Percentiles rank a stretch among this genome's conserved stretches.
These are phyloP conservation scores for Trigoniulus corallinus DNA, from an alignment of 1,140 invertebrate genomes.

Conservation along the genomic window DNA sequence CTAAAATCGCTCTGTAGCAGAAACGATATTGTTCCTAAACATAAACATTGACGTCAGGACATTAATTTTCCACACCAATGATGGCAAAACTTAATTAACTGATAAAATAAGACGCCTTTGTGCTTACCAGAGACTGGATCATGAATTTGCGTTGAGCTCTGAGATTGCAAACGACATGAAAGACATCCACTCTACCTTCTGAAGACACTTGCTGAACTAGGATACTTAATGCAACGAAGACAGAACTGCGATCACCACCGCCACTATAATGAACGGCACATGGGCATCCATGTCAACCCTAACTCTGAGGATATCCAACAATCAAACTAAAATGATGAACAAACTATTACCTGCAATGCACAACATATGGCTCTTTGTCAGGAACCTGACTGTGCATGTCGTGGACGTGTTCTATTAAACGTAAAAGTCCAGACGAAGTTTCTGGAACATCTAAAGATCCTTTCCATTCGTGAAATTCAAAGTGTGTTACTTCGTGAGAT, in stretches of 20 bases:
- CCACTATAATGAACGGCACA: slow-evolving; percentile 26
- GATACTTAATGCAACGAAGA: slow-evolving; percentile 72
- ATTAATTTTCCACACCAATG: neutral
- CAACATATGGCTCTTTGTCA: slow-evolving; percentile 41
- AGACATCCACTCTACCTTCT: slow-evolving; percentile 69
- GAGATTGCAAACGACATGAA: slow-evolving; percentile 61
- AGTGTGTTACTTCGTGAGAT: slow-evolving; percentile 53
- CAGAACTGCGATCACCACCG: slow-evolving; percentile 69
- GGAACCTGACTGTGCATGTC: slow-evolving; percentile 18
- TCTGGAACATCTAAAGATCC: slow-evolving; percentile 67
- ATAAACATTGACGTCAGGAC: slow-evolving; percentile 12
- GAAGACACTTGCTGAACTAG: slow-evolving; percentile 61
- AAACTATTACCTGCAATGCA: slow-evolving; percentile 61
- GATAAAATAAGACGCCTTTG: no score
- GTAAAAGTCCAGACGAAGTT: slow-evolving; percentile 58
- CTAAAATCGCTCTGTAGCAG: slow-evolving; percentile 70
- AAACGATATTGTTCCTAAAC: slow-evolving; percentile 80
- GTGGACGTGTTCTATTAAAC: slow-evolving; percentile 36
- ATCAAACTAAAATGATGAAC: neutral
- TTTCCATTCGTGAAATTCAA: slow-evolving; percentile 78
- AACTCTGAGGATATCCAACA: neutral
- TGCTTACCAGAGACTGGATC: slow-evolving; percentile 37
- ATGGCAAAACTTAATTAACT: neutral
- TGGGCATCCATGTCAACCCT: neutral
- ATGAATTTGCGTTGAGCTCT: slow-evolving; percentile 64